phyloP scores from a whole-genome alignment of 1,140 invertebrate genomes.

The Conus betulinus region DNA sequence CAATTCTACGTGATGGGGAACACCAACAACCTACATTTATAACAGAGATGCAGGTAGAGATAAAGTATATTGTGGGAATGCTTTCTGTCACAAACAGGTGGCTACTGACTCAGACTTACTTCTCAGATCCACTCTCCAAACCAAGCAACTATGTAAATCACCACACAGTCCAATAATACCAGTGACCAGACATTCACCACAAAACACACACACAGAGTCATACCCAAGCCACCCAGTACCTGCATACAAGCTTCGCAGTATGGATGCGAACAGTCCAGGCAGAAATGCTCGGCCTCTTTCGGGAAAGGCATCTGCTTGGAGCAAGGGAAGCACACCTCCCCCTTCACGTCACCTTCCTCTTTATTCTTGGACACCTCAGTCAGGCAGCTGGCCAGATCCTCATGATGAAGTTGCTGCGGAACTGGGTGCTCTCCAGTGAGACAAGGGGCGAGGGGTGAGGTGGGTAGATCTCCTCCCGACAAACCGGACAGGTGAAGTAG shows the following conservation, averaged over 20 bases:
- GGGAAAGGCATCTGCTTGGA: constrained; percentile 33
- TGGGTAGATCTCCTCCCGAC: constrained; percentile 51
- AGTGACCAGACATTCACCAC: no score
- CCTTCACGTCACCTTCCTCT: constrained; percentile 17
- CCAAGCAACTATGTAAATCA: no score
- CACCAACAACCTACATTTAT: no score
- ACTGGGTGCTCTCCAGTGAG: constrained; percentile 49
- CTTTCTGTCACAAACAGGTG: no score
- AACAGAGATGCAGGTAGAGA: no score
- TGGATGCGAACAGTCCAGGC: constrained; percentile 33
- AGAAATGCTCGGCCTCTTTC: constrained; percentile 34
- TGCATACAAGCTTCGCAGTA: constrained; percentile 35
- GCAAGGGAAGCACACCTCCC: constrained; percentile 33
- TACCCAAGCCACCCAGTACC: not conserved
- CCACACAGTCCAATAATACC: no score
- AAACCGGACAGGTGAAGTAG: constrained; percentile 51
- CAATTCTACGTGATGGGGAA: no score
- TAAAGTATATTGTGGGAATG: no score
- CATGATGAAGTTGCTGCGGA: constrained; percentile 59
- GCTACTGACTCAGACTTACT: no score
- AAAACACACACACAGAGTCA: no score
- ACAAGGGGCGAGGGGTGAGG: constrained; percentile 35
- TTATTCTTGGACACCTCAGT: constrained; percentile 14
- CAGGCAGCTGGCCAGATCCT: constrained; percentile 46
- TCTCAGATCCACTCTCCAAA: no score